Evolutionary conservation across 1,140 invertebrate genomes (phyloP), one percentile per base, ranked within the genome.

Genomic region (Manduca sexta): DNA sequence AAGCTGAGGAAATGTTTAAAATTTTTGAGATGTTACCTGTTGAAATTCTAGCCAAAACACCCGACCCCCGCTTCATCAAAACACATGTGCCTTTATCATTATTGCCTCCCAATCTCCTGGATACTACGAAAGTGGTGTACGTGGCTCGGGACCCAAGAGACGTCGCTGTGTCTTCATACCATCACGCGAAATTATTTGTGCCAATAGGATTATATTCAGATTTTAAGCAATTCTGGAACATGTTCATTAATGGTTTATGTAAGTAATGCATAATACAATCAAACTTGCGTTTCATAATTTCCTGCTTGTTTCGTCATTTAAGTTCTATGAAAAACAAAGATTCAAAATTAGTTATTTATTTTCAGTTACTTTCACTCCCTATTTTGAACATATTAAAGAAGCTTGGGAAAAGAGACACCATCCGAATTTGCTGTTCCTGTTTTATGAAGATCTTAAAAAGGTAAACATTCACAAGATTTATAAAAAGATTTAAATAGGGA

Each of bases 391-490:
- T 62, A 54, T 94, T 0, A 89, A 90, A 55, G 92, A 94, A 84
- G 92, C 90, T 0, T 93, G 91, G 88, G 56, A 86, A 0, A 61
- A 77, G 11, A 82, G 88, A 55, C 43, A 92, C 46, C 80, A 92
- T 62, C 74, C 88, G 2, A 94, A 94, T 73, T 66, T 94, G 15
- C 62, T 94, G 0, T 93, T 93, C 58, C 62, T 94, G 6, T 93
- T 93, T 61, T 95, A 94, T 64, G 93, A 95, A 79, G 91, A 94
- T 43, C 90, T 94, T 83, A 74, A 84, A 44, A 82, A 85, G 54
- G 89, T 90, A 74, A 41, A 5, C 49, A 39, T 35, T 35, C 8
- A 12, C 2, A 35, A n/a, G n/a, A n/a, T n/a, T n/a, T n/a, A n/a
- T n/a, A n/a, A n/a, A n/a, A n/a, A n/a, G n/a, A n/a, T n/a, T n/a